phyloP scores from a whole-genome alignment of 2,888 invertebrate genomes.

The Elmis aenea region DNA sequence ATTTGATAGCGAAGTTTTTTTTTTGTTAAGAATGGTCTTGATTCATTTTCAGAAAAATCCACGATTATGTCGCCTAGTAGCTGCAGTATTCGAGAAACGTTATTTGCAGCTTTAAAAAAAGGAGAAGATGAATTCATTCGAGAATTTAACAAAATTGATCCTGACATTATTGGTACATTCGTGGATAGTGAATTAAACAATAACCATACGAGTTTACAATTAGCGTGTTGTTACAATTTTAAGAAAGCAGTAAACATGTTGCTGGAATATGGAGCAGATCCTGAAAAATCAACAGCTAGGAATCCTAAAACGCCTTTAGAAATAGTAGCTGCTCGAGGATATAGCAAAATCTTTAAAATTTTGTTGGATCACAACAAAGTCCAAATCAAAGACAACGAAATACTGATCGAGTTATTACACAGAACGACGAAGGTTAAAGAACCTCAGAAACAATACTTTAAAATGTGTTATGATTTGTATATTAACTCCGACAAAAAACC shows the following conservation, averaged over 20 bases:
- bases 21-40: no score
- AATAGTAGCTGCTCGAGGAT: not conserved
- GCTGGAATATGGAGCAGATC: not conserved
- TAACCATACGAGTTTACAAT: not conserved
- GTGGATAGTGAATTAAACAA: not conserved
- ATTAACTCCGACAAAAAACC: not conserved
- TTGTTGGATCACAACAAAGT: not conserved
- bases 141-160: no score
- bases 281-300: not conserved
- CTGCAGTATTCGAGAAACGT: no score
- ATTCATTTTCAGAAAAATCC: no score
- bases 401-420: not conserved
- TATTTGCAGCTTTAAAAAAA: no score
- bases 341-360: not conserved
- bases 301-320: not conserved
- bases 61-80: no score
- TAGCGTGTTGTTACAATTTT: constrained; percentile 1
- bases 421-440: not conserved
- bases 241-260: not conserved
- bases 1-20: no score
- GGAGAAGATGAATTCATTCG: no score
- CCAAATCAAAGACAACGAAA: not conserved
- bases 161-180: not conserved
- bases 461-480: not conserved
- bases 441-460: not conserved